Percentiles rank a stretch among this genome's conserved stretches.
phyloP scores from a whole-genome alignment of 2,113 vertebrate species.

The Peromyscus maniculatus region DNA sequence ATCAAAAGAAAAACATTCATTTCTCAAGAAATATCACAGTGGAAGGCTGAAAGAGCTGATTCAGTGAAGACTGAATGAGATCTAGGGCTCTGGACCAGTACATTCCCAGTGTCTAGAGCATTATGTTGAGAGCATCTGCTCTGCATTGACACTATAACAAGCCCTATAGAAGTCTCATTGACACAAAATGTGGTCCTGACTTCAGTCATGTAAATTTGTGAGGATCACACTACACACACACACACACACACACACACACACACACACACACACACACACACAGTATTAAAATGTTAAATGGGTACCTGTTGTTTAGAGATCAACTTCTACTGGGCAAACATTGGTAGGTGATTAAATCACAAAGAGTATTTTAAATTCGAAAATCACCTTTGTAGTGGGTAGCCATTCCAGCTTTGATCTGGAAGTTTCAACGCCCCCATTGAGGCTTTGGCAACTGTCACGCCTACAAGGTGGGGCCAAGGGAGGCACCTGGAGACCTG shows the following conservation, averaged over 20 bases:
- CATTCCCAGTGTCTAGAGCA: accelerated
- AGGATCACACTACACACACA: neutral
- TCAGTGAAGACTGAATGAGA: neutral
- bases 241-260: neutral
- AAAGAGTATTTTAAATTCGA: neutral
- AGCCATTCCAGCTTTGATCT: no score
- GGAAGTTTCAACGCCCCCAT: no score
- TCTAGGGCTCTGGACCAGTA: neutral
- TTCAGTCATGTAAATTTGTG: neutral
- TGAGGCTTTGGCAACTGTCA: no score
- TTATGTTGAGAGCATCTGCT: neutral
- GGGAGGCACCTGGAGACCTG: no score
- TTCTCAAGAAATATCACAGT: neutral
- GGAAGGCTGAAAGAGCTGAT: neutral
- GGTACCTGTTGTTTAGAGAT: neutral
- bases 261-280: no score
- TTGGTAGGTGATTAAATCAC: neutral
- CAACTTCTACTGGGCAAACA: neutral
- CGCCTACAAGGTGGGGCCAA: no score
- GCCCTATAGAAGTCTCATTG: neutral
- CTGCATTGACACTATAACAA: accelerated
- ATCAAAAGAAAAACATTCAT: neutral
- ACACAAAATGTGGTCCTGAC: neutral
- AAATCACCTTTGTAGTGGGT: neutral
- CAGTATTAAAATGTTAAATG: neutral